Evolutionary conservation across 2,888 invertebrate species (phyloP).

Genomic region (Tillus elongatus): DNA sequence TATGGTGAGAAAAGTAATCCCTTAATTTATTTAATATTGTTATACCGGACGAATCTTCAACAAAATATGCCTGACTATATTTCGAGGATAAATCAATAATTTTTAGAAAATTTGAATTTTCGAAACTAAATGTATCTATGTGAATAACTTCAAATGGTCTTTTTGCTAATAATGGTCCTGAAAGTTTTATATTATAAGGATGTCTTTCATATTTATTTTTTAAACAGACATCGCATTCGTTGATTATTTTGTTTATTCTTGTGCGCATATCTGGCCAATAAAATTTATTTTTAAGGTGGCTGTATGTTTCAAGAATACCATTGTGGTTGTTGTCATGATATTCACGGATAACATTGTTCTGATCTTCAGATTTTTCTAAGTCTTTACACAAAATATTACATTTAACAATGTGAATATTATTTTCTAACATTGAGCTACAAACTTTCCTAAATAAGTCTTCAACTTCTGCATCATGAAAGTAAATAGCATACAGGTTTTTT

Average conservation of each 20-base stretch:
- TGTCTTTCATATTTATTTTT: no score
- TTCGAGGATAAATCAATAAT: no score
- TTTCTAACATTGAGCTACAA: no score
- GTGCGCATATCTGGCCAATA: slow-evolving; percentile 5
- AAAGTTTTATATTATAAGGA: slow-evolving; percentile 5
- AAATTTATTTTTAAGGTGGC: slow-evolving; percentile 8
- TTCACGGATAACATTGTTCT: slow-evolving; percentile 9
- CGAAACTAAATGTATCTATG: slow-evolving; percentile 5
- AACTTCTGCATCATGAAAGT: no score
- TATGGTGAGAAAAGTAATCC: slow-evolving; percentile 2
- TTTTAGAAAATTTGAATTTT: not conserved
- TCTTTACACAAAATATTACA: no score
- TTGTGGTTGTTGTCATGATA: slow-evolving; percentile 9
- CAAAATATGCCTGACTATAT: slow-evolving; percentile 5
- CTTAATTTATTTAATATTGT: slow-evolving; percentile 2
- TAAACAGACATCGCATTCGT: slow-evolving; percentile 11
- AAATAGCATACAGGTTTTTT: no score
- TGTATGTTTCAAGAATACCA: slow-evolving; percentile 9
- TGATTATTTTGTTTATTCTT: slow-evolving; percentile 7
- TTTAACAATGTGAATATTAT: no score
- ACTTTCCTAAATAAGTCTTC: not conserved
- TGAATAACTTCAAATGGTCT: slow-evolving; percentile 14
- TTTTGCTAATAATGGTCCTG: slow-evolving; percentile 8
- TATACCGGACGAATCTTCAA: not conserved
- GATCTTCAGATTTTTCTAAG: no score